Evolutionary conservation across 2,888 invertebrate species (phyloP).

Genomic region (Noctuana brunneofusca): DNA sequence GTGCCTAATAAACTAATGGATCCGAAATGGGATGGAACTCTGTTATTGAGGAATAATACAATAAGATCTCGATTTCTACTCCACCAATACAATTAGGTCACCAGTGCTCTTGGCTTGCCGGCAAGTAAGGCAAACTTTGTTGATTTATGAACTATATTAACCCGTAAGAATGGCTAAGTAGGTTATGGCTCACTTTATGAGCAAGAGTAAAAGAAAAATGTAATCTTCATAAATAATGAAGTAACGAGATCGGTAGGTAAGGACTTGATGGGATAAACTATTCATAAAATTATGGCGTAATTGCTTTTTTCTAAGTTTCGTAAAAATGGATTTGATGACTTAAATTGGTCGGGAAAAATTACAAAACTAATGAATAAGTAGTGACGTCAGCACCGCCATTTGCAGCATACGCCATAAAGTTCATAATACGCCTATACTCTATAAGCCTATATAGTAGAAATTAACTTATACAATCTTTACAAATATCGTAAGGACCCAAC

Average conservation of each 20-base stretch:
- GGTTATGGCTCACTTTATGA: conserved; percentile 26
- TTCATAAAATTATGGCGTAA: too few species aligned
- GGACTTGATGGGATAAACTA: too few species aligned
- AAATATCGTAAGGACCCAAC: not conserved
- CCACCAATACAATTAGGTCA: conserved; percentile 32
- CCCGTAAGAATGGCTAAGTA: conserved; percentile 31
- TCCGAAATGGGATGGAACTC: conserved; percentile 8
- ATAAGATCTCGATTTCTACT: conserved; percentile 30
- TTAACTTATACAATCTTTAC: not conserved
- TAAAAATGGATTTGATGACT: too few species aligned
- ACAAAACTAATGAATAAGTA: too few species aligned
- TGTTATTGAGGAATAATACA: conserved; percentile 24
- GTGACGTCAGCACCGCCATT: too few species aligned
- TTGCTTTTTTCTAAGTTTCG: too few species aligned
- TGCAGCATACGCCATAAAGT: too few species aligned
- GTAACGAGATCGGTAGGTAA: too few species aligned
- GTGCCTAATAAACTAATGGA: conserved; percentile 16
- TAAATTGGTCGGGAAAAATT: too few species aligned
- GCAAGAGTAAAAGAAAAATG: conserved; percentile 13
- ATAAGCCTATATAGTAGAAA: too few species aligned
- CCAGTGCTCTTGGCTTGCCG: conserved; percentile 20
- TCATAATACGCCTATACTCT: too few species aligned
- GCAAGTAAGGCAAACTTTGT: conserved; percentile 33
- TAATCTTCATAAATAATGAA: conserved; percentile 2
- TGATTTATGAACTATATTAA: conserved; percentile 34